Conservation (phyloP, 2,797 vertebrate species). For the Adelosebastes latens region DNA sequence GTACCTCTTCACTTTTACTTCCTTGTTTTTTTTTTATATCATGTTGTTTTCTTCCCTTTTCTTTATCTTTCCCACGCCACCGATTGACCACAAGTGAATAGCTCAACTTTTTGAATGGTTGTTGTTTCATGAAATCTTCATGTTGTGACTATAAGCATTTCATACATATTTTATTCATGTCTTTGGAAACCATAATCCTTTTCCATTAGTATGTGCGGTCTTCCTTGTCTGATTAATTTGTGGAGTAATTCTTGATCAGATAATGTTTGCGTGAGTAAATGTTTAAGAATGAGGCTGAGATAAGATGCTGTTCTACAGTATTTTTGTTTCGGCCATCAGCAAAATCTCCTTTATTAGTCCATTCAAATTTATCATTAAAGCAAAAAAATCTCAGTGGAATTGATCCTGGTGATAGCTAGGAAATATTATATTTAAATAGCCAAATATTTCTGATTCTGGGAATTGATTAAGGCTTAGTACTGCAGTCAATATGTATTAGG, state of each 20-base stretch:
- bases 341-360: not conserved
- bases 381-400: not conserved
- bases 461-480: not conserved
- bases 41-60: slow-evolving; percentile 25
- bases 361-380: not conserved
- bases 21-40: not conserved
- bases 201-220: not conserved
- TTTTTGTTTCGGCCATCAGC: not conserved
- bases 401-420: not conserved
- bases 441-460: not conserved
- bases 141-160: not conserved
- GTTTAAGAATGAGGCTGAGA: not conserved
- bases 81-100: not conserved
- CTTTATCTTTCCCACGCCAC: not conserved
- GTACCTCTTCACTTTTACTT: slow-evolving; percentile 20
- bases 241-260: not conserved
- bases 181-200: not conserved
- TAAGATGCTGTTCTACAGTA: not conserved
- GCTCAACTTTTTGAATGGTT: not conserved
- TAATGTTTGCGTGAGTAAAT: not conserved
- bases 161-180: not conserved
- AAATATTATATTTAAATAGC: not conserved
- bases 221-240: not conserved
- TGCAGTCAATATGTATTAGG: not conserved
- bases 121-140: not conserved